Evolutionary conservation across 2,113 vertebrate species (phyloP).

Genomic region (Hydropotes inermis): DNA sequence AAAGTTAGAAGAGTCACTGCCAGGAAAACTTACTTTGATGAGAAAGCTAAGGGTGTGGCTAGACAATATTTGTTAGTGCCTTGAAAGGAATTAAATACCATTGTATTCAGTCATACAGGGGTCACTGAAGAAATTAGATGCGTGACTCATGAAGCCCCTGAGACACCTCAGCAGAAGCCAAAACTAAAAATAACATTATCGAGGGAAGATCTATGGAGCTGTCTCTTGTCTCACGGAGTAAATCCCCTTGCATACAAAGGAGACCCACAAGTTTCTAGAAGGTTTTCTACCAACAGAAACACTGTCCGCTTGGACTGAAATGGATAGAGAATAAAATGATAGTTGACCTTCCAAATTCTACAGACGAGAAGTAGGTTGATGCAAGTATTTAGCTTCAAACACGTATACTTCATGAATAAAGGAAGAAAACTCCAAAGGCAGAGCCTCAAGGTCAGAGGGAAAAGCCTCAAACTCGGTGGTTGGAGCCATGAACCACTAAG

Average conservation of each 20-base stretch:
- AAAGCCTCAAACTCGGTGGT: not conserved
- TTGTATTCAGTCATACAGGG: not conserved
- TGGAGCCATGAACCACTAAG: not conserved
- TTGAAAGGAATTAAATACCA: not conserved
- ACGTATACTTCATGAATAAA: not conserved
- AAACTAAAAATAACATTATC: not conserved
- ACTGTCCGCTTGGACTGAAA: not conserved
- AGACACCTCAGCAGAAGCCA: not conserved
- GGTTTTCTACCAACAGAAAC: not conserved
- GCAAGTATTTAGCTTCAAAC: not conserved
- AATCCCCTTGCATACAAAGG: not conserved
- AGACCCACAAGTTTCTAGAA: not conserved
- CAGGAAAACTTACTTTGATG: not conserved
- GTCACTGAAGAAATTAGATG: not conserved
- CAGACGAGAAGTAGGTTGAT: not conserved
- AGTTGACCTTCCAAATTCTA: not conserved
- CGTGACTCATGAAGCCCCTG: not conserved
- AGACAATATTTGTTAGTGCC: not conserved
- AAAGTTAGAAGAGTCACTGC: not conserved
- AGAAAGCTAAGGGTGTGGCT: not conserved
- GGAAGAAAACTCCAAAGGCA: not conserved
- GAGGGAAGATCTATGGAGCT: not conserved
- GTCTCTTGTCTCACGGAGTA: not conserved
- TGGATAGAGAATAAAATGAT: not conserved
- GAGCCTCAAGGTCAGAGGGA: not conserved